Evolutionary conservation across 2,888 invertebrate species (phyloP), one percentile per base, ranked within the genome.

Genomic region (Tipula confusa): DNA sequence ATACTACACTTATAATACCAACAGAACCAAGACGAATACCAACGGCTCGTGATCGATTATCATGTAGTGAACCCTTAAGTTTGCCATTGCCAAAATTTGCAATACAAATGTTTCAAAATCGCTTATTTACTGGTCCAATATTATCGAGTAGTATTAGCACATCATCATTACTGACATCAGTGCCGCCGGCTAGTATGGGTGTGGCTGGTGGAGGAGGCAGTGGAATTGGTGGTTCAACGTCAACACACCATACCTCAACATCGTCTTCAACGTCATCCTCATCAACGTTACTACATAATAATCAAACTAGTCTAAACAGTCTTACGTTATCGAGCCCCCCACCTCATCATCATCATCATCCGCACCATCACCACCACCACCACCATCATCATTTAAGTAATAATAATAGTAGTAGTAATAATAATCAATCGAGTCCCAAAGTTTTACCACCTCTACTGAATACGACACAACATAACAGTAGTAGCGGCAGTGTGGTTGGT

Each of bases 11-110:
- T 64, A 91, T 93, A 85, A 85, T 92, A 84, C 95, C 95, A 9
- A 92, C 92, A 84, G 95, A 96, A 88, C 96, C 96, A 24, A 92
- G 96, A 84, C 92, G 95, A 82, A 91, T 93, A 87, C 93, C 93
- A 3, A 48, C 43, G 3, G 29, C 28, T 29, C 91, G 86, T 91
- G 94, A 90, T 86, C 91, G 92, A 85, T 90, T 92, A 88, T 91
- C 92, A 24, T 91, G 89, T 88, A 92, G 89, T 84, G 92, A 93
- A 13, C 95, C 96, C 36, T 92, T 97, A 89, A 94, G 95, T 87
- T 91, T 97, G 87, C 97, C 97, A 28, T 90, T 97, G 86, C 97
- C 97, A 64, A 94, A 95, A 90, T 97, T 97, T 89, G 97, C 97
- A 18, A 92, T 94, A 84, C 93, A 93, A 87, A 91, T 94, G 87